Evolutionary conservation across 2,797 vertebrate species (phyloP).

Genomic region (Petrocephalus sullivani): DNA sequence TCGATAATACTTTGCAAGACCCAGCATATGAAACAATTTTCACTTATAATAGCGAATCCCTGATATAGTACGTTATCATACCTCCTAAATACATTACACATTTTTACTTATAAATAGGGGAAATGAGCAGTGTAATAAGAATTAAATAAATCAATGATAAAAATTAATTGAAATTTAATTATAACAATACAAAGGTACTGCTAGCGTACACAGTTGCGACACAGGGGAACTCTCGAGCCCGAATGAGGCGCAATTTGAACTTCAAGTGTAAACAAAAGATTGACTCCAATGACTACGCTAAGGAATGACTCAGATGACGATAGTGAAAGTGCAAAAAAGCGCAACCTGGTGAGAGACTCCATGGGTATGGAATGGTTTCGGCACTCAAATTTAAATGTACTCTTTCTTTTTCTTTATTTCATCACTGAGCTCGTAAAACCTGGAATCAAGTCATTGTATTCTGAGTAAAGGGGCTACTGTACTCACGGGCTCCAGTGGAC

Average conservation of each 20-base stretch:
- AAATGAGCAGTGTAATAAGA: neutral
- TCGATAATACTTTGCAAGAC: neutral
- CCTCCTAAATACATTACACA: neutral
- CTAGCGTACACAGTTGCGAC: neutral
- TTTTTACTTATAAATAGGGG: neutral
- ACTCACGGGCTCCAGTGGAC: neutral
- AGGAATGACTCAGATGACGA: neutral
- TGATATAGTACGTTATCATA: neutral
- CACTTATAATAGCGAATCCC: neutral
- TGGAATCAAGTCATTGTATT: too few species aligned
- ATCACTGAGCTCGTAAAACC: too few species aligned
- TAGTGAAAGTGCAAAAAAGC: neutral
- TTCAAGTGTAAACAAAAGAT: neutral
- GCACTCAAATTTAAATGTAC: neutral
- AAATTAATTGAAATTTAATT: neutral
- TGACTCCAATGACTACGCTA: neutral
- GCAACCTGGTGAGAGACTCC: neutral
- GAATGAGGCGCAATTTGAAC: neutral
- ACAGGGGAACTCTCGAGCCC: neutral
- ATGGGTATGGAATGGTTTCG: neutral
- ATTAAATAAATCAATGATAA: neutral
- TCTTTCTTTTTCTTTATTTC: too few species aligned
- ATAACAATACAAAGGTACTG: neutral
- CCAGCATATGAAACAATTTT: neutral
- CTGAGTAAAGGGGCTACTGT: neutral